These are phyloP conservation scores for Calosoma granatense DNA, from an alignment of 1,140 invertebrate genomes.

Conservation along the genomic window DNA sequence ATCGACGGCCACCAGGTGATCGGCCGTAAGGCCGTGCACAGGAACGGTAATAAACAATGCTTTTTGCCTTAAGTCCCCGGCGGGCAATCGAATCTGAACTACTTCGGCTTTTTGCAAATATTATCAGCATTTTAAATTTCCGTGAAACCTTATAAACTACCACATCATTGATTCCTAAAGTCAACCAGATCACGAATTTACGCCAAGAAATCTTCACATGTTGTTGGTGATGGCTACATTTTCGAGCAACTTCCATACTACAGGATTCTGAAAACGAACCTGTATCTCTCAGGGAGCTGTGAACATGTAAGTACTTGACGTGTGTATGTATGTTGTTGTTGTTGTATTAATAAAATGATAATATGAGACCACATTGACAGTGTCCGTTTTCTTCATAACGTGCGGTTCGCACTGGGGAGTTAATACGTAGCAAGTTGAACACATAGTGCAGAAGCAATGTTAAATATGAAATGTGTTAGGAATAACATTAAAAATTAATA, in stretches of 20 bases:
- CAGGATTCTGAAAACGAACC: no score
- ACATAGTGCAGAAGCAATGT: neutral
- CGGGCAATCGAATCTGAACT: neutral
- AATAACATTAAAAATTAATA: conserved; percentile 9
- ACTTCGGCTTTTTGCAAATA: neutral
- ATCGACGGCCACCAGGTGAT: neutral
- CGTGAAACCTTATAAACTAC: neutral
- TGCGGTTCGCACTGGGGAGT: neutral
- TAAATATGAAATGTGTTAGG: conserved; percentile 8
- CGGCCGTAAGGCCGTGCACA: neutral
- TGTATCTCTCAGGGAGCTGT: no score
- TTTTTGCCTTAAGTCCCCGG: neutral
- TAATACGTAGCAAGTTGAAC: neutral
- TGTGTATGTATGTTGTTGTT: no score
- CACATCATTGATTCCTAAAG: neutral
- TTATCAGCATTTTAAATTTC: neutral
- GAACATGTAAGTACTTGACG: no score
- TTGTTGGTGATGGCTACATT: no score
- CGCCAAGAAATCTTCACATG: no score
- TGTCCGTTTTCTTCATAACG: neutral
- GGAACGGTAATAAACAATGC: neutral
- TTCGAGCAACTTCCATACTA: no score
- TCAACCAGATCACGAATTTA: no score
- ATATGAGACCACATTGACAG: no score
- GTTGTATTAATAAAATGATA: no score